Base-by-base conservation (phyloP, 2,113 vertebrate species). In the Oncorhynchus nerka region DNA sequence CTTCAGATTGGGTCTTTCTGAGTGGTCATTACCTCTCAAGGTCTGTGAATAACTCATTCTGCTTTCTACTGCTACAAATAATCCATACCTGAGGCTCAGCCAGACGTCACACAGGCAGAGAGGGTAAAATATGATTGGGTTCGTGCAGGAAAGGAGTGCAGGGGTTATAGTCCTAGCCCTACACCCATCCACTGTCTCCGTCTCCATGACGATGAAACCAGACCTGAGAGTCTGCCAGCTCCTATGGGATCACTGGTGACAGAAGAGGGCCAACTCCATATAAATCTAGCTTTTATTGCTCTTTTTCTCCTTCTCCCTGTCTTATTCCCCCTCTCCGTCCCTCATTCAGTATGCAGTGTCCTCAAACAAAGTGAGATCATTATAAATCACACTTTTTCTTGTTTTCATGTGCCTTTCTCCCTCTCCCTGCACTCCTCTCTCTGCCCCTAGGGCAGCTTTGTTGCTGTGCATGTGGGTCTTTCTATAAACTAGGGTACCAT, bases 231-330 rank as follows among this genome's bases (percentile, higher is more conserved):
- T 83, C 84, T 89, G 82, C 84, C 87, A 86, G 75, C 83, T 81
- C 89, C 84, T 77, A 49, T 77, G 80, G 83, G 91, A 90, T 87
- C 87, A 81, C 79, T 71, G 83, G 88, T 91, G 88, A 90, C 91
- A 89, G 84, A 86, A 71, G 84, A 90, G 83, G 81, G 74, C 84
- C 81, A 85, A 85, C 80, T 84, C 79, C 78, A 62, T 80, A 91
- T 93, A 94, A 94, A 93, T 94, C 92, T 88, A 34, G 71, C 73
- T 86, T 84, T 91, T 92, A 92, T 91, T 88, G 83, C 84, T 82
- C 79, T 70, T 81, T 49, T 16, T 61, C 59, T 73, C 79, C 71
- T 75, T 62, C 68, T 62, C 28, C 64, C 71, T 20, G 22, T 66
- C 73, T 68, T 69, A 51, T n/a, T 51, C 59, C 67, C 51, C 26